Conservation (phyloP, 2,797 vertebrate species). For the Tragopan temminckii region DNA sequence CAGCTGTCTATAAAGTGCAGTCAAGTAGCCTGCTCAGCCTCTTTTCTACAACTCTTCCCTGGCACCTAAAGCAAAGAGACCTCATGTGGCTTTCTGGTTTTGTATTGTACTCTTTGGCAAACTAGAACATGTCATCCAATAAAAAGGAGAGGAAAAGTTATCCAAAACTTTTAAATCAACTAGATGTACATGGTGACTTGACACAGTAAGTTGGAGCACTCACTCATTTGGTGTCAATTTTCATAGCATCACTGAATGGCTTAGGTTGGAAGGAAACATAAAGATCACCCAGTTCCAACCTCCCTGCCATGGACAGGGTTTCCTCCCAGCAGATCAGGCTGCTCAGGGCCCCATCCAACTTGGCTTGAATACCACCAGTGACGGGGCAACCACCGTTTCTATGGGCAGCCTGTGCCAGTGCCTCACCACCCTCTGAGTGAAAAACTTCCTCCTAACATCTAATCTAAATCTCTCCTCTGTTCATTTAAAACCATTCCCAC, state of each 20-base stretch:
- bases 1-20: not conserved
- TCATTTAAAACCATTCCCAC: too few relatives aligned
- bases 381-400: not conserved
- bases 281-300: not conserved
- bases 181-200: not conserved
- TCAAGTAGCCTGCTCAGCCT: not conserved
- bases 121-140: not conserved
- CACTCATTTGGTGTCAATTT: not conserved
- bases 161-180: not conserved
- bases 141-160: not conserved
- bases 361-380: not conserved
- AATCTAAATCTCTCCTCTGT: not conserved
- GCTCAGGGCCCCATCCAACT: too few relatives aligned
- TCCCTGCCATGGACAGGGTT: not conserved
- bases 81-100: not conserved
- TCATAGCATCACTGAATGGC: too few relatives aligned
- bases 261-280: not conserved
- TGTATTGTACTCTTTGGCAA: not conserved
- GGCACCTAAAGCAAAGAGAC: not conserved
- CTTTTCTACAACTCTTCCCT: not conserved
- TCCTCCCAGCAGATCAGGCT: not conserved
- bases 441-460: not conserved
- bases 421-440: not conserved
- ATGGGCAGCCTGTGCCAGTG: not conserved
- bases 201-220: accelerated